A percentile compares a stretch with the other conserved stretches of the same genome.
Conservation (phyloP, 2,113 vertebrate genomes). For the Trogon melanurus region DNA sequence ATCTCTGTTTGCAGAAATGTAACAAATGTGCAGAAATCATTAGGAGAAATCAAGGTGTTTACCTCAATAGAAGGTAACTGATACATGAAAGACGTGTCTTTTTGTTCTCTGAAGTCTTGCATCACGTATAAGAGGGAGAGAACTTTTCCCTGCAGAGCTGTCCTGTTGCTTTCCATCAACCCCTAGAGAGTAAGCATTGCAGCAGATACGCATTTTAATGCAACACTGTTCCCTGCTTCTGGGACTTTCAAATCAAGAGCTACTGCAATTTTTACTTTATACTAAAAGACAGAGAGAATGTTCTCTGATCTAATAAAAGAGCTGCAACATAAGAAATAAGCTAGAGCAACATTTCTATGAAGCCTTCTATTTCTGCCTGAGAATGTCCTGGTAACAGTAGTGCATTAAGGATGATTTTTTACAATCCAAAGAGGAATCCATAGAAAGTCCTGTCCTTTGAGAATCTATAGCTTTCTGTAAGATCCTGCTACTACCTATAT, state of each 20-base stretch:
- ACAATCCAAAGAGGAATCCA: background rate
- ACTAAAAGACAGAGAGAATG: background rate
- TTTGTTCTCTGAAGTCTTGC: background rate
- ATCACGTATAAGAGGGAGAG: background rate
- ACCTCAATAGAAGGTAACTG: background rate
- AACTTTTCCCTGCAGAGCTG: background rate
- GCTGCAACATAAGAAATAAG: background rate
- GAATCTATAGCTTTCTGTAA: background rate
- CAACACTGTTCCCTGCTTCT: background rate
- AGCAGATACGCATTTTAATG: background rate
- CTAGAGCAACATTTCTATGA: background rate
- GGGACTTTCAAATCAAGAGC: background rate
- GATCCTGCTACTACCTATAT: background rate
- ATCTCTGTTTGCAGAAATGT: background rate
- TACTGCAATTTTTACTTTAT: background rate
- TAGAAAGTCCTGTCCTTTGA: background rate
- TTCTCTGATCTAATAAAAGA: background rate
- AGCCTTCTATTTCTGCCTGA: background rate
- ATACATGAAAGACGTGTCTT: rapidly evolving
- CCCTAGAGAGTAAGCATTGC: background rate
- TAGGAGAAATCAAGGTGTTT: background rate
- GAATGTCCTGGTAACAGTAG: no score
- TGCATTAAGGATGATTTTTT: background rate
- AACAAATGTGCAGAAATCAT: background rate
- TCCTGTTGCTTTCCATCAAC: background rate